Percentiles rank a stretch among this genome's conserved stretches.
These are phyloP conservation scores for Neoitamus cyanurus DNA, from an alignment of 2,888 invertebrate species.

Conservation along the genomic window DNA sequence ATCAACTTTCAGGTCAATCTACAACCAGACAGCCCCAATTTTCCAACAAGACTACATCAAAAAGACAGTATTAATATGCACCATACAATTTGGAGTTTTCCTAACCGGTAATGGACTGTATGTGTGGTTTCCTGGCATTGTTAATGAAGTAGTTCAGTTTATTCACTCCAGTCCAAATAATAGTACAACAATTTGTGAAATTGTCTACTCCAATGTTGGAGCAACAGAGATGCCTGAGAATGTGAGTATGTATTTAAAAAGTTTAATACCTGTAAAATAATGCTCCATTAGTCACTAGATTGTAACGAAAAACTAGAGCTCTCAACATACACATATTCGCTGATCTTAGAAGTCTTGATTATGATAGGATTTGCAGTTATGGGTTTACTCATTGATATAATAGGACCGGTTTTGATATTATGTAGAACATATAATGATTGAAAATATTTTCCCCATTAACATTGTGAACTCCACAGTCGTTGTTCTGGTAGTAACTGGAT, in stretches of 20 bases:
- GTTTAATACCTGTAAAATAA: neutral
- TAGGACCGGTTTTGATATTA: constrained; percentile 58
- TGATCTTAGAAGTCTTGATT: constrained; percentile 58
- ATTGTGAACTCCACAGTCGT: constrained; percentile 52
- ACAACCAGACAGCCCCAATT: constrained; percentile 61
- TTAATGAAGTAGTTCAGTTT: constrained; percentile 60
- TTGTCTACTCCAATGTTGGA: constrained; percentile 53
- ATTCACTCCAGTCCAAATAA: constrained; percentile 56
- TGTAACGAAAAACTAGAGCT: constrained; percentile 58
- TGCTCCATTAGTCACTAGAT: constrained; percentile 50
- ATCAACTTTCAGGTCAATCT: constrained; percentile 58
- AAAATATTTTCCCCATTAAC: neutral
- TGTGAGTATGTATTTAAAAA: neutral
- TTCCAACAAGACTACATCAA: constrained; percentile 59
- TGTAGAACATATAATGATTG: constrained; percentile 54
- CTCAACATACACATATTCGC: constrained; percentile 58
- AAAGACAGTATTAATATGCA: constrained; percentile 59
- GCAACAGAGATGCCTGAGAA: neutral
- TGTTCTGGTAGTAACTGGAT: constrained; percentile 56
- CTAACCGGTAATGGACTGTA: constrained; percentile 60
- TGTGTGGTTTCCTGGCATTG: constrained; percentile 63
- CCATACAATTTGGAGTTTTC: constrained; percentile 61
- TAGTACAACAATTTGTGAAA: constrained; percentile 57
- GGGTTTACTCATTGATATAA: constrained; percentile 58
- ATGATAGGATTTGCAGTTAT: constrained; percentile 60